Evolutionary conservation across 2,888 invertebrate genomes (phyloP).

Genomic region (Stenichneumon culpator): DNA sequence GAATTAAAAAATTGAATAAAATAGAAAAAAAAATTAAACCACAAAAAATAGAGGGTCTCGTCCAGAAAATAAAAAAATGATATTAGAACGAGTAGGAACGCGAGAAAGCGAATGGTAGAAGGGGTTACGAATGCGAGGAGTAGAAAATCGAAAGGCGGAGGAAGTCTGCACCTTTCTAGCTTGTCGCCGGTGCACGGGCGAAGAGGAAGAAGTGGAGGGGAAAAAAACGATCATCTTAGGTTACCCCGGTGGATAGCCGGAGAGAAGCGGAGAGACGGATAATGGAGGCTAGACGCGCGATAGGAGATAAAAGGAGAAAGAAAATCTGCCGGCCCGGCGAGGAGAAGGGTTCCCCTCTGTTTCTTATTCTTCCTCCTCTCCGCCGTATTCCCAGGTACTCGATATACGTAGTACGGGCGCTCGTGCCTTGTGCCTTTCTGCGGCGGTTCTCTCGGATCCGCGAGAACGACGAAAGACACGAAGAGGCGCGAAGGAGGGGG

Average conservation of each 20-base stretch:
- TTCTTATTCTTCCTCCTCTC: constrained; percentile 1
- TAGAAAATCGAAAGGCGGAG: constrained; percentile 36
- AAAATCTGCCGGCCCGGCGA: constrained; percentile 34
- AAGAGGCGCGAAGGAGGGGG: constrained; percentile 48
- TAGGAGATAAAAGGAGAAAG: constrained; percentile 33
- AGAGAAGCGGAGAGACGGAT: constrained; percentile 48
- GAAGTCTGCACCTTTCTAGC: constrained; percentile 25
- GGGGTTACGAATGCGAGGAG: constrained; percentile 25
- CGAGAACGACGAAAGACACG: constrained; percentile 55
- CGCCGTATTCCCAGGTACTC: constrained; percentile 25
- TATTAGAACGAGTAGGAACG: background rate
- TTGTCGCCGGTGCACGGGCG: constrained; percentile 29
- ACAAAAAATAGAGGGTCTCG: constrained; percentile 1
- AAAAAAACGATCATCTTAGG: constrained; percentile 24
- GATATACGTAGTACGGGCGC: constrained; percentile 36
- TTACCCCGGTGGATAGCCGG: constrained; percentile 30
- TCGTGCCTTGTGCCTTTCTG: constrained; percentile 50
- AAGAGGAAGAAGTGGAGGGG: constrained; percentile 41
- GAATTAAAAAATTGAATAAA: background rate
- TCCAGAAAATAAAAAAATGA: background rate
- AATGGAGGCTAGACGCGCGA: constrained; percentile 55
- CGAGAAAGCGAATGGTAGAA: constrained; percentile 5
- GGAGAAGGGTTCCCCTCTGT: background rate
- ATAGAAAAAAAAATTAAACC: background rate
- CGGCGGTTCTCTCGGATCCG: constrained; percentile 49